Percentiles rank a stretch among this genome's conserved stretches.
Conservation (phyloP, 2,888 invertebrate genomes). For the Tineola bisselliella region DNA sequence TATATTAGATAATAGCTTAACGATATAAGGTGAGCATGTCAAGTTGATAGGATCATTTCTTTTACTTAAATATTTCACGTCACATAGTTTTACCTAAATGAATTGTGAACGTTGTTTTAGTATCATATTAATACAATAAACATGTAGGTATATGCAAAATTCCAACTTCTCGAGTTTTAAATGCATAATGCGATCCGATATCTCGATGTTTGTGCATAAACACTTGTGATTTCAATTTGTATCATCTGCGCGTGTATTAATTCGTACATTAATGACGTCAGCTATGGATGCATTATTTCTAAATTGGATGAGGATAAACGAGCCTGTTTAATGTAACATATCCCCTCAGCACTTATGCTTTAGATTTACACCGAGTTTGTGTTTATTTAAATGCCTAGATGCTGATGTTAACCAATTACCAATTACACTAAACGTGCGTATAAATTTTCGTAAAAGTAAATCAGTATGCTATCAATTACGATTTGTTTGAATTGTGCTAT, state of each 20-base stretch:
- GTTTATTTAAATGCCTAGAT: conserved; percentile 2
- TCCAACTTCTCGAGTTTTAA: neutral
- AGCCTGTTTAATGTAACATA: conserved; percentile 9
- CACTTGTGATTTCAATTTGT: neutral
- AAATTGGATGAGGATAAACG: conserved; percentile 1
- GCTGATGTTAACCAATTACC: neutral
- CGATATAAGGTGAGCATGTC: no score
- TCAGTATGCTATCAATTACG: neutral
- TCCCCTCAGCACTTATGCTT: neutral
- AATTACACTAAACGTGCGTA: neutral
- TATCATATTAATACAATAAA: no score
- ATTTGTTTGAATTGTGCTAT: neutral
- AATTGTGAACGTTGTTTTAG: no score
- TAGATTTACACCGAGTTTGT: neutral
- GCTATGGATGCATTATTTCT: conserved; percentile 2
- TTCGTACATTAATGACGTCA: conserved; percentile 1
- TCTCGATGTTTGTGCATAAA: neutral
- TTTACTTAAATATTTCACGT: no score
- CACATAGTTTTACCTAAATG: no score
- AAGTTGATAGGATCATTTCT: no score
- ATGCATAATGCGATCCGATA: neutral
- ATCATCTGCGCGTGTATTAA: neutral
- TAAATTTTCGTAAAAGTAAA: neutral
- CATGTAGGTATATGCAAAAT: neutral
- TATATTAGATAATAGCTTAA: no score